These are phyloP conservation scores for Apodemia zela DNA, from an alignment of 2,888 invertebrate species.

Conservation along the genomic window DNA sequence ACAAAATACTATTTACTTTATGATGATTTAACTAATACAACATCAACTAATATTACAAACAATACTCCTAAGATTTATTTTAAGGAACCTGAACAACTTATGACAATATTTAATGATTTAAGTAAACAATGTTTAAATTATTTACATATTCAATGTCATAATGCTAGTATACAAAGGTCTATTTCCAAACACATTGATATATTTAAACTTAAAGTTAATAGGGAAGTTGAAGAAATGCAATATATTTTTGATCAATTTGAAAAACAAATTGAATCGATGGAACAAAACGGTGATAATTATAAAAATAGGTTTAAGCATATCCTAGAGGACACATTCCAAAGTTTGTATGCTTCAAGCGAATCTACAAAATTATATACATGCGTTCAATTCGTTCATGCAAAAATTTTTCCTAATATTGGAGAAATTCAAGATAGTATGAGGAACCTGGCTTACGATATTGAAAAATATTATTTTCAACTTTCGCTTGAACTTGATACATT, in stretches of 20 bases:
- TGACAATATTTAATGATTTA: conserved; percentile 33
- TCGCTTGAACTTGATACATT: conserved; percentile 35
- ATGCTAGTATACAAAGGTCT: conserved; percentile 28
- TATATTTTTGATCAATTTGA: conserved; percentile 30
- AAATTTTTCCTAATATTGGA: conserved; percentile 34
- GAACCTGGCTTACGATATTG: conserved; percentile 36
- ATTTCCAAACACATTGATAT: neutral
- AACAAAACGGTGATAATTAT: conserved; percentile 35
- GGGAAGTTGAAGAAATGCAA: conserved; percentile 31
- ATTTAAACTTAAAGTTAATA: conserved; percentile 20
- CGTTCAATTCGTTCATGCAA: conserved; percentile 38
- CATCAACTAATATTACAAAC: neutral
- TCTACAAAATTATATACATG: conserved; percentile 41
- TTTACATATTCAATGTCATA: conserved; percentile 36
- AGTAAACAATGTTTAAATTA: conserved; percentile 41
- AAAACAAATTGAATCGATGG: conserved; percentile 31
- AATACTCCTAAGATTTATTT: conserved; percentile 34
- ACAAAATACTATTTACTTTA: conserved; percentile 14
- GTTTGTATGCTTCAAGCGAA: conserved; percentile 39
- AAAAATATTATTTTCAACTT: conserved; percentile 36
- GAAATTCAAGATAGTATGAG: conserved; percentile 40
- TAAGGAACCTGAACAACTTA: conserved; percentile 35
- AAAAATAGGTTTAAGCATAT: conserved; percentile 36
- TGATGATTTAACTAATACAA: neutral
- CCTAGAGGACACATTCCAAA: conserved; percentile 37